Base-by-base conservation (phyloP, 2,113 vertebrate species). In the Forbesichthys papilliferus region DNA sequence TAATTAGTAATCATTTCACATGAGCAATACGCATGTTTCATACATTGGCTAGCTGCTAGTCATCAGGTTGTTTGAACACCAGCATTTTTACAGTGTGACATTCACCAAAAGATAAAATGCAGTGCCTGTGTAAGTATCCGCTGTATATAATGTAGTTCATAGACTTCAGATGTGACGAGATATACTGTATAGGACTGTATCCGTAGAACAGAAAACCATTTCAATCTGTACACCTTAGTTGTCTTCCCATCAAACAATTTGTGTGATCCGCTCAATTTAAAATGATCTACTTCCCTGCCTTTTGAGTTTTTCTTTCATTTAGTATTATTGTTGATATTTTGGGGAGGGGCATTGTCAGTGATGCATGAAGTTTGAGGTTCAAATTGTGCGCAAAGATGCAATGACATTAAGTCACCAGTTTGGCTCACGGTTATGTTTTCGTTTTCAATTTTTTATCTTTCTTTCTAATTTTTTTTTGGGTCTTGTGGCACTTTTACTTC, bases 91-190 rank as follows among this genome's bases (percentile, higher is more conserved):
- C 78, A 68, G 82, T 84, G 78, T 88, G 81, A 96, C 94, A 93
- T 94, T 97, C 96, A 97, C 95, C 95, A 95, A 96, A 97, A 96
- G 95, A 95, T 91, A 92, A 93, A 90, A 87, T 95, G 94, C 96
- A 98, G 96, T 99, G 97, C 96, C 96, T 98, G 96, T 96, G 95
- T 93, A 92, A 94, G 96, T 96, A 95, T 96, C 94, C 95, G 78
- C 95, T 98, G 96, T 98, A 96, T 94, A 97, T 96, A 98, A 77
- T 93, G 96, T 95, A 95, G 95, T 95, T 95, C 95, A 95, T 94
- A 94, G 94, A 95, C 93, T 94, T 96, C 93, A 95, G 94, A 94
- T 94, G 92, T 78, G 82, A 79, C 66, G 20, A 64, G 69, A 42
- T 74, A 84, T 42, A 42, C 36, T 42, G 36, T 42, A 42, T 42